Percentiles rank a stretch among this genome's conserved stretches.
These are phyloP conservation scores for Paratrypauchen microcephalus DNA, from an alignment of 2,797 vertebrate species.

Conservation along the genomic window DNA sequence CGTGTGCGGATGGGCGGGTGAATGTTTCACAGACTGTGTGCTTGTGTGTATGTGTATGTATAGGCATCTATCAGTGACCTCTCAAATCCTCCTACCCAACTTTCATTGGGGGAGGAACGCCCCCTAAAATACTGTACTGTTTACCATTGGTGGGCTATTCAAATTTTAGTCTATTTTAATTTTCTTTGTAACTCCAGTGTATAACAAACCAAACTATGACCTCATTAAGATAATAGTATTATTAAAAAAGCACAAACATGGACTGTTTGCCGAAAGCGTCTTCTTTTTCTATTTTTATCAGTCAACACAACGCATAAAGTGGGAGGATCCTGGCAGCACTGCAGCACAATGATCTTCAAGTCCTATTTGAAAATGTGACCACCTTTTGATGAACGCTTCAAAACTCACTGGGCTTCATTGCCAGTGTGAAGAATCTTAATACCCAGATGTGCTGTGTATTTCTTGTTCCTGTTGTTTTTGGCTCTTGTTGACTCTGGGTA, in stretches of 20 bases:
- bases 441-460: constrained; percentile 76
- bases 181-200: constrained; percentile 99
- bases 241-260: constrained; percentile 99
- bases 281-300: constrained; percentile 75
- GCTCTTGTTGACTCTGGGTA: constrained; percentile 78
- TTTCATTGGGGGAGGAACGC: constrained; percentile 89
- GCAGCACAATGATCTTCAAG: constrained; percentile 54
- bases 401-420: constrained; percentile 65
- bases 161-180: constrained; percentile 85
- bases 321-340: constrained; percentile 66
- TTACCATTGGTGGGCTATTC: constrained; percentile 97
- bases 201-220: constrained; percentile 99
- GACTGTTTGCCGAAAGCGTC: constrained; percentile 93
- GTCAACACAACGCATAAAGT: constrained; percentile 58
- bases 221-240: constrained; percentile 99
- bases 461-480: constrained; percentile 69
- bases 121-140: constrained; percentile 91
- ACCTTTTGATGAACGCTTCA: constrained; percentile 56
- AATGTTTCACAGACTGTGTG: constrained; percentile 79
- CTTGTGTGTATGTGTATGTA: constrained; percentile 96
- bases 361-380: constrained; percentile 48
- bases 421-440: constrained; percentile 66
- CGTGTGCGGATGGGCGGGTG: constrained; percentile 78
- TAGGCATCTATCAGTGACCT: constrained; percentile 99
- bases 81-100: constrained; percentile 79